Percentiles rank a stretch among this genome's conserved stretches.
These are phyloP conservation scores for Zygogramma bicolorata DNA, from an alignment of 2,888 invertebrate genomes.

Conservation along the genomic window DNA sequence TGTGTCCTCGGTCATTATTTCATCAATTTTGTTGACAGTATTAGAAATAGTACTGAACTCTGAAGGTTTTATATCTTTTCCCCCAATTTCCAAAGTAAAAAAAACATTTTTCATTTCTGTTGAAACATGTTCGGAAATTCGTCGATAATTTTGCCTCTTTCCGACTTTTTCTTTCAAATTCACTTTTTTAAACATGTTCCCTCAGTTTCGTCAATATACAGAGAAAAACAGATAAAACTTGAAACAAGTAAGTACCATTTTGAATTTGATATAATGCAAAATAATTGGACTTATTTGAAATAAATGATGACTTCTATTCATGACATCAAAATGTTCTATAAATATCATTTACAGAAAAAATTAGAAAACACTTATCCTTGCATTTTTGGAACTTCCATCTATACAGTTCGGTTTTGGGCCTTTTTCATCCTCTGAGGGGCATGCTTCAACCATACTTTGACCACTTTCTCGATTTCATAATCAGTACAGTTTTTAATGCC, in stretches of 20 bases:
- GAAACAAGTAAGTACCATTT: not conserved
- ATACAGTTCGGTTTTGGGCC: not conserved
- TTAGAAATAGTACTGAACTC: slow-evolving; percentile 4
- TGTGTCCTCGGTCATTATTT: slow-evolving; percentile 9
- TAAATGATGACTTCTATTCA: not conserved
- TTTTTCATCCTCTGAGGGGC: slow-evolving; percentile 7
- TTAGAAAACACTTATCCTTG: too few relatives aligned
- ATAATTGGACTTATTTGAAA: not conserved
- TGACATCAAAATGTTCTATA: too few relatives aligned
- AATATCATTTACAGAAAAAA: too few relatives aligned
- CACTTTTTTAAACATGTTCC: not conserved
- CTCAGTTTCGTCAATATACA: not conserved
- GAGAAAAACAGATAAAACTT: not conserved
- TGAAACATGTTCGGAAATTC: slow-evolving; percentile 16
- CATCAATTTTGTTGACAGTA: slow-evolving; percentile 1
- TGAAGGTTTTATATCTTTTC: slow-evolving; percentile 5
- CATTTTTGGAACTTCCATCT: not conserved
- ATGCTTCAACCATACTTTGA: slow-evolving; percentile 23
- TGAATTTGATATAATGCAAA: not conserved
- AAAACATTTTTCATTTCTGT: slow-evolving; percentile 12
- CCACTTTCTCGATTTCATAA: slow-evolving; percentile 20
- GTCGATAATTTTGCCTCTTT: slow-evolving; percentile 14
- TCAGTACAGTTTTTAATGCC: slow-evolving; percentile 2
- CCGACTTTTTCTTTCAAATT: slow-evolving; percentile 2
- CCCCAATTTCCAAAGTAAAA: not conserved